Percentiles rank a stretch among this genome's conserved stretches.
Conservation (phyloP, 2,113 vertebrate genomes). For the Ammodytes marinus region DNA sequence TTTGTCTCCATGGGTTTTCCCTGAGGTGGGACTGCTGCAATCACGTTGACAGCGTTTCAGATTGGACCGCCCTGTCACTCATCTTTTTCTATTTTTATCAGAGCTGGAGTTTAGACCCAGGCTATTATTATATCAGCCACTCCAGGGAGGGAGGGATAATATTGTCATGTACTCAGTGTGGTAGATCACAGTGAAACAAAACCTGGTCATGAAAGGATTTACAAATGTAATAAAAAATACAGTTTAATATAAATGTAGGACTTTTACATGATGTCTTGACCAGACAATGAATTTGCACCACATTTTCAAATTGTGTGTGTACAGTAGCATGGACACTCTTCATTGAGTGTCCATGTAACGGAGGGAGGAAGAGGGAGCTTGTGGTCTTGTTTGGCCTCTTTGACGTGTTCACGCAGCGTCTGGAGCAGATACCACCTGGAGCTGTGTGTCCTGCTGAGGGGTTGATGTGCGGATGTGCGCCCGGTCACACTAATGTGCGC, state of each 20-base stretch:
- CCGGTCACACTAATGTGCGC: constrained; percentile 55
- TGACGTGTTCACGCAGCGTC: constrained; percentile 21
- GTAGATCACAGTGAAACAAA: constrained; percentile 11
- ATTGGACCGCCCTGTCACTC: constrained; percentile 73
- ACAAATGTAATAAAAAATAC: not conserved
- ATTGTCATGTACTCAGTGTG: not conserved
- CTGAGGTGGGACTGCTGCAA: constrained; percentile 59
- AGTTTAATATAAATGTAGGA: not conserved
- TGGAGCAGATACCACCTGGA: constrained; percentile 39
- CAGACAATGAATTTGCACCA: not conserved
- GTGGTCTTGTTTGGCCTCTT: constrained; percentile 11
- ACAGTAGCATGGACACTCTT: not conserved
- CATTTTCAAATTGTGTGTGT: not conserved
- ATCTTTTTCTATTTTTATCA: constrained; percentile 76
- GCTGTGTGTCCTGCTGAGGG: constrained; percentile 48
- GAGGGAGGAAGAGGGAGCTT: not conserved
- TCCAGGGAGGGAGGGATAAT: constrained; percentile 18
- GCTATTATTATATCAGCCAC: constrained; percentile 43
- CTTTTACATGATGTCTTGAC: not conserved
- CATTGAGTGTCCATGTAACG: not conserved
- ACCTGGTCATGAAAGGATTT: not conserved
- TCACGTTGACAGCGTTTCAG: constrained; percentile 76
- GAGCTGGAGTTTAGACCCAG: constrained; percentile 52
- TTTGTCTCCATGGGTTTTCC: constrained; percentile 34
- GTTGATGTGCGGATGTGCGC: constrained; percentile 39